These are phyloP conservation scores for Epinotia nisella DNA, from an alignment of 2,888 invertebrate genomes.

Conservation along the genomic window DNA sequence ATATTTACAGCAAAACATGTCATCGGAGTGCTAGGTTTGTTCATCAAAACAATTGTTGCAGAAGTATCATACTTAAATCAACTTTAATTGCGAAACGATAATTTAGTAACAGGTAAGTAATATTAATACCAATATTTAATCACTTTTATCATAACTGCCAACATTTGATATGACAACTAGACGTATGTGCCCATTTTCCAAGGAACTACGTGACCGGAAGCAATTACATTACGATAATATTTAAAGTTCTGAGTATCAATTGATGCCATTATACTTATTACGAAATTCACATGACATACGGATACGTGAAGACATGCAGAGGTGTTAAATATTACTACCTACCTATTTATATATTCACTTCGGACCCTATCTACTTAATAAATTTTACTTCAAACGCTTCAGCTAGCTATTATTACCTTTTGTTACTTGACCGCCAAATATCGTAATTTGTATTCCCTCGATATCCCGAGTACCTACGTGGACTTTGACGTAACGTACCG, in stretches of 20 bases:
- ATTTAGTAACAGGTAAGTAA: neutral
- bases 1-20: neutral
- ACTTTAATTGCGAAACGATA: conserved; percentile 2
- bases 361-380: conserved; percentile 48
- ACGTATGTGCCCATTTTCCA: conserved; percentile 54
- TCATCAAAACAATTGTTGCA: neutral
- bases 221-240: conserved; percentile 71
- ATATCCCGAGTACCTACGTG: conserved; percentile 46
- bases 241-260: conserved; percentile 71
- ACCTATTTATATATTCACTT: conserved; percentile 25
- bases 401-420: conserved; percentile 49
- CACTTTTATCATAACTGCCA: neutral
- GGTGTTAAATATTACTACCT: conserved; percentile 6
- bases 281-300: conserved; percentile 72
- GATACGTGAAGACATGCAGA: conserved; percentile 68
- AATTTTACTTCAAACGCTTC: conserved; percentile 60
- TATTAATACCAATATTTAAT: neutral
- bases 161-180: conserved; percentile 16
- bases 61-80: neutral
- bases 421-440: conserved; percentile 73
- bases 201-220: conserved; percentile 75
- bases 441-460: conserved; percentile 72
- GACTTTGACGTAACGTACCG: conserved; percentile 58
- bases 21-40: too few species aligned
- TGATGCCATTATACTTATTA: conserved; percentile 60